Conservation (phyloP, 1,140 invertebrate genomes). For the Leguminivora glycinivorella region DNA sequence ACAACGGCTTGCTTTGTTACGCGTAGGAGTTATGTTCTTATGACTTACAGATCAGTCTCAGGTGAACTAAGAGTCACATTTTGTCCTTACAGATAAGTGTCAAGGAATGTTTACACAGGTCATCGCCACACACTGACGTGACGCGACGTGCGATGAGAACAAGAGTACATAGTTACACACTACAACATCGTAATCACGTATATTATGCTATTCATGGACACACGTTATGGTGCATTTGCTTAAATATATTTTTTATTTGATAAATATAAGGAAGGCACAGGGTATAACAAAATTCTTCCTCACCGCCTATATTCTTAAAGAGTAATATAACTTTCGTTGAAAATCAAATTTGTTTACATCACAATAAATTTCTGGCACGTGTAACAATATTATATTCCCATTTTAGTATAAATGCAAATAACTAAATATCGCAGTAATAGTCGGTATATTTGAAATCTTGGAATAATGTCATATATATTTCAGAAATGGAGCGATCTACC, state of each 20-base stretch:
- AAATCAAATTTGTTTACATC: neutral
- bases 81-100: neutral
- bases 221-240: neutral
- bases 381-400: no score
- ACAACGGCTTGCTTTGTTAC: slow-evolving; percentile 3
- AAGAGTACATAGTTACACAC: neutral
- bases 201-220: neutral
- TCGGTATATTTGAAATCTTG: no score
- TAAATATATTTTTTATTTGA: neutral
- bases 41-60: neutral
- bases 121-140: no score
- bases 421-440: neutral
- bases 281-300: no score
- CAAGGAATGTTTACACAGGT: neutral
- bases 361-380: no score
- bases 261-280: neutral
- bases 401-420: neutral
- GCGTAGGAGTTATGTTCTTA: neutral
- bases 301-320: no score
- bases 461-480: neutral
- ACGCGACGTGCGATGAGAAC: neutral
- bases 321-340: no score
- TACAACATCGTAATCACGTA: neutral
- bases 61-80: neutral
- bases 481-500: neutral